Percentiles rank a stretch among this genome's conserved stretches.
Conservation (phyloP, 23 tunicate genomes). For the Ascidia mentula region DNA sequence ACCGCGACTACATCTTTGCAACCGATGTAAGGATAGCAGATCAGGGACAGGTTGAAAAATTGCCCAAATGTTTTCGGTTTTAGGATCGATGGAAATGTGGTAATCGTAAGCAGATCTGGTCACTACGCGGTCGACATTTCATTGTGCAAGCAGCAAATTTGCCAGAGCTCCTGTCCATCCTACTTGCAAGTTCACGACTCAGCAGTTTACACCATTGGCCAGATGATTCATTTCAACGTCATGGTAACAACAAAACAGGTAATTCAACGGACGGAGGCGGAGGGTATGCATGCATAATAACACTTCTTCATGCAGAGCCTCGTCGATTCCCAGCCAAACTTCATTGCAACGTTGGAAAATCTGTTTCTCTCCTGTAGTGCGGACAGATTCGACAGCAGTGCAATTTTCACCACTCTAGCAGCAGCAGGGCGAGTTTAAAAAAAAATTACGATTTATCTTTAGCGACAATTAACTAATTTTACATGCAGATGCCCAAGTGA, state of each 20-base stretch:
- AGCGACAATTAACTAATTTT: not conserved
- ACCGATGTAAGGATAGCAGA: slow-evolving; percentile 51
- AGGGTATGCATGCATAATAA: not conserved
- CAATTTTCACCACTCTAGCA: not conserved
- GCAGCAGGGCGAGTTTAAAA: not conserved
- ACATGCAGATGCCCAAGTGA: not conserved
- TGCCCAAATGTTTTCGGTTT: not conserved
- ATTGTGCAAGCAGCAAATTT: slow-evolving; percentile 7
- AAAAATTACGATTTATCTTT: not conserved
- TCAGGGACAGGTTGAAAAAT: not conserved
- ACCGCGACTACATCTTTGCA: slow-evolving; percentile 17
- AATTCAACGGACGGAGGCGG: too few relatives aligned
- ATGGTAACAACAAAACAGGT: not conserved
- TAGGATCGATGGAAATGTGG: not conserved
- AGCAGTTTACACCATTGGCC: slow-evolving; percentile 34
- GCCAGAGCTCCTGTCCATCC: slow-evolving; percentile 15
- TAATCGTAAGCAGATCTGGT: not conserved
- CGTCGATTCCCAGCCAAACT: not conserved
- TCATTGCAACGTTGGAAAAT: slow-evolving; percentile 9
- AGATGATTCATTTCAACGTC: slow-evolving; percentile 19
- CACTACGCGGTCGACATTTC: slow-evolving; percentile 1
- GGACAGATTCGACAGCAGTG: not conserved
- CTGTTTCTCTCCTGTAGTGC: slow-evolving; percentile 23
- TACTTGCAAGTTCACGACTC: not conserved
- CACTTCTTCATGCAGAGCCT: not conserved